Evolutionary conservation across 1,140 invertebrate genomes (phyloP), one percentile per base, ranked within the genome.

Genomic region (Plutomurus gul): DNA sequence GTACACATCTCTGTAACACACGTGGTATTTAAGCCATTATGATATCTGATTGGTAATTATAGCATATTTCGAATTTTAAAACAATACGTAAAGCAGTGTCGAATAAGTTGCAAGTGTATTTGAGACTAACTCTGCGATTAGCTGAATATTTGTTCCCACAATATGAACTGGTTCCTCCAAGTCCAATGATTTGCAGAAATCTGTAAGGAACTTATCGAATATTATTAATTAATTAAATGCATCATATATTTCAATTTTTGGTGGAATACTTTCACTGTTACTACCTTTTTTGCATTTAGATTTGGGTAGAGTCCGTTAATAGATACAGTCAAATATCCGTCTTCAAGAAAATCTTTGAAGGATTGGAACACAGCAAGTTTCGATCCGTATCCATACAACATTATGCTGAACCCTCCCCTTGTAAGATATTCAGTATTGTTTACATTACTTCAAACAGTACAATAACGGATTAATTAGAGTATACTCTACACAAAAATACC

Each of bases 381-480:
- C 5, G 82, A 83, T 3, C 82, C 82, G 33, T 79, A 81, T 1
- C 82, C 82, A 56, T 81, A 80, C 13, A 83, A 25, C 71, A 81
- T 78, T 18, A 83, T 72, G 30, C 75, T 83, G 30, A 83, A 83
- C n/a, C 70, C 77, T 36, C 77, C 60, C 22, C 81, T 82, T 30
- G 25, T 56, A 75, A 6, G 30, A 43, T 5, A 47, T 56, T 8
- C 11, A 40, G 13, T 20, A n/a, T n/a, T n/a, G n/a, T n/a, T n/a
- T n/a, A n/a, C n/a, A n/a, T n/a, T n/a, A n/a, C n/a, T n/a, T n/a
- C n/a, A n/a, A n/a, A n/a, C n/a, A n/a, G n/a, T n/a, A n/a, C n/a
- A n/a, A n/a, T n/a, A n/a, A n/a, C n/a, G n/a, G n/a, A n/a, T n/a
- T n/a, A n/a, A n/a, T n/a, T n/a, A n/a, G n/a, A n/a, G n/a, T n/a